Conservation (phyloP, 2,888 invertebrate genomes). For the Ligdia adustata region DNA sequence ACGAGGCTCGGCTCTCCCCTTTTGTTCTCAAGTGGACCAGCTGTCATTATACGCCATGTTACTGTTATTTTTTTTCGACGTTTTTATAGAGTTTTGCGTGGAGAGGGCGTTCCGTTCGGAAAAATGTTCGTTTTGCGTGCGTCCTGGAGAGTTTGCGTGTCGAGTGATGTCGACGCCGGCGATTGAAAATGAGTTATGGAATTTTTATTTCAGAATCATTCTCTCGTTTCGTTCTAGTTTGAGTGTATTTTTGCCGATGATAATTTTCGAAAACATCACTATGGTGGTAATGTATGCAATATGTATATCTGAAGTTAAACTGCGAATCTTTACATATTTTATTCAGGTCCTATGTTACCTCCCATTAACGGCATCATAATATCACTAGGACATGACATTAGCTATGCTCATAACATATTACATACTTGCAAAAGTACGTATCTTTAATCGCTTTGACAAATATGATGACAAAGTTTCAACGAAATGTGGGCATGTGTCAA, state of each 20-base stretch:
- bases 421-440: no score
- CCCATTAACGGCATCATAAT: no score
- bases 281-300: no score
- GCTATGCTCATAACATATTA: not conserved
- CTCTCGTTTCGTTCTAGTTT: conserved; percentile 56
- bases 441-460: no score
- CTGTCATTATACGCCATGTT: conserved; percentile 85
- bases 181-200: conserved; percentile 77
- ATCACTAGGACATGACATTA: no score
- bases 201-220: conserved; percentile 60
- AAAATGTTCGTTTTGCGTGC: conserved; percentile 84
- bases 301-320: no score
- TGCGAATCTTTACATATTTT: no score
- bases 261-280: conserved; percentile 34
- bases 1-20: conserved; percentile 80
- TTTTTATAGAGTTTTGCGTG: conserved; percentile 82
- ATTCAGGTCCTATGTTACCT: no score
- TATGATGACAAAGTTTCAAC: conserved; percentile 11
- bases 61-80: conserved; percentile 83
- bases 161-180: conserved; percentile 70
- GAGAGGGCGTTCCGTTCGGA: conserved; percentile 81
- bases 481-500: conserved; percentile 79
- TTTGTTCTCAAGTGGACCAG: conserved; percentile 85
- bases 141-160: conserved; percentile 79
- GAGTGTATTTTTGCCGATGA: conserved; percentile 53